Evolutionary conservation across 2,113 vertebrate species (phyloP).

Genomic region (Girardinichthys multiradiatus): DNA sequence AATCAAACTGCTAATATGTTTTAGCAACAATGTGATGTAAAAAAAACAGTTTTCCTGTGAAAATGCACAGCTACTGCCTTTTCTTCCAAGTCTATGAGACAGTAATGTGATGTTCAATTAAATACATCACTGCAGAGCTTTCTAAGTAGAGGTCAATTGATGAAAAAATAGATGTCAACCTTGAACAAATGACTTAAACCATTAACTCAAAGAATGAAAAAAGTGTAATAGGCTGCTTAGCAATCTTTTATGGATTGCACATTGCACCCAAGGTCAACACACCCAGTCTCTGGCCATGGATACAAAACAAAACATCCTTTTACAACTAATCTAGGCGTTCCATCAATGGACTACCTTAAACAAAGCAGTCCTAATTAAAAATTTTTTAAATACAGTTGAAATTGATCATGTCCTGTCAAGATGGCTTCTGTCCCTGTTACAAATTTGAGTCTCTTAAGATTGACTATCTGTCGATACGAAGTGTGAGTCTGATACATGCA

Average conservation of each 20-base stretch:
- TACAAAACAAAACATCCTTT: no score
- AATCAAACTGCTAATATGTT: neutral
- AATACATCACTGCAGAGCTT: neutral
- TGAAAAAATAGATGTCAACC: neutral
- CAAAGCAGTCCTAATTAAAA: no score
- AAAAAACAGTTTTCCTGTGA: neutral
- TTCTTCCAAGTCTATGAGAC: neutral
- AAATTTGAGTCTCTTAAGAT: neutral
- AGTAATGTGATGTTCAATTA: neutral
- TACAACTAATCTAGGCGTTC: no score
- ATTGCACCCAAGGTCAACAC: neutral
- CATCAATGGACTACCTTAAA: no score
- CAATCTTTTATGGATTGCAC: neutral
- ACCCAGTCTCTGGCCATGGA: no score
- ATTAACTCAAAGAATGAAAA: neutral
- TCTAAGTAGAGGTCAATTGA: neutral
- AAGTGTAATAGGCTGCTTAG: neutral
- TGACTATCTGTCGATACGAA: neutral
- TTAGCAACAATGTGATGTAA: neutral
- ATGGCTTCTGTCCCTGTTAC: neutral
- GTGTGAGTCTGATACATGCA: neutral
- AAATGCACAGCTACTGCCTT: neutral
- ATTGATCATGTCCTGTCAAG: neutral
- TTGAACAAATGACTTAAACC: neutral
- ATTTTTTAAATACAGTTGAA: neutral